These are phyloP conservation scores for Oxyura jamaicensis DNA, from an alignment of 2,113 vertebrate genomes.

Conservation along the genomic window DNA sequence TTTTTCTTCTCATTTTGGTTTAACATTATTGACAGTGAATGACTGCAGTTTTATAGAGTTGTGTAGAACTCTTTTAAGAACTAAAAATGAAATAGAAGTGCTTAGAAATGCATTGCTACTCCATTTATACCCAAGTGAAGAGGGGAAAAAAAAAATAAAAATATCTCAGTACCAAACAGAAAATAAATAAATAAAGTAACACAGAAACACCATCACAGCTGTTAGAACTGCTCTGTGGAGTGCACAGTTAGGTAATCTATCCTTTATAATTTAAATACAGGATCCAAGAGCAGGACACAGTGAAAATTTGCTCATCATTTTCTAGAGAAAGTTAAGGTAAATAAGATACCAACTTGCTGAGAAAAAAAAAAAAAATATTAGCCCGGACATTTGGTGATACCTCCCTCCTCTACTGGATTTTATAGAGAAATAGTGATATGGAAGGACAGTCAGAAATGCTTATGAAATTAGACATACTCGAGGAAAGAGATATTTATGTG, in stretches of 20 bases:
- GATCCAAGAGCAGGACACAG: neutral
- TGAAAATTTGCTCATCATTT: neutral
- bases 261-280: neutral
- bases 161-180: neutral
- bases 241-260: neutral
- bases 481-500: neutral
- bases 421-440: neutral
- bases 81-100: neutral
- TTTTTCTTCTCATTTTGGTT: neutral
- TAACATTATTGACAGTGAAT: neutral
- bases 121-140: neutral
- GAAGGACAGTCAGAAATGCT: neutral
- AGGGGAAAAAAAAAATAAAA: neutral
- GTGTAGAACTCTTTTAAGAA: neutral
- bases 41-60: neutral
- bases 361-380: neutral
- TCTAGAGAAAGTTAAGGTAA: neutral
- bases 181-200: neutral
- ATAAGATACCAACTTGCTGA: neutral
- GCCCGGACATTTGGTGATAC: neutral
- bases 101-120: neutral
- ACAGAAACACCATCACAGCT: neutral
- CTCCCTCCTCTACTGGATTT: neutral
- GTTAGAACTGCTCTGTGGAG: neutral
- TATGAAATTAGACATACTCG: neutral